Conservation (phyloP, 2,888 invertebrate species). For the Serrognathus titanus region DNA sequence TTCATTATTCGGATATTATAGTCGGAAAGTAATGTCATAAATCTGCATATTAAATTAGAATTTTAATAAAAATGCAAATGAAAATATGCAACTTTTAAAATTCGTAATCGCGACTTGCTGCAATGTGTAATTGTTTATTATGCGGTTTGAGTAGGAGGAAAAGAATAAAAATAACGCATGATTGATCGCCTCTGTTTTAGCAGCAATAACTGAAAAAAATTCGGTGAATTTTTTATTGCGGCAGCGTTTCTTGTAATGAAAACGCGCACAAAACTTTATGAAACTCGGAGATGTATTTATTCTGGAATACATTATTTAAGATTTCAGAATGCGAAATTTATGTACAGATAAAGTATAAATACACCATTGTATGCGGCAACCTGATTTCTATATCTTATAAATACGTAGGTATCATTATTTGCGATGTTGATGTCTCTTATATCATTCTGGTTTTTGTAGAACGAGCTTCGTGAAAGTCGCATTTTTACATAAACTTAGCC, state of each 20-base stretch:
- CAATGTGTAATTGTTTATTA: not conserved
- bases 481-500: conserved; percentile 11
- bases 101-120: conserved; percentile 18
- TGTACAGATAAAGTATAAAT: conserved; percentile 20
- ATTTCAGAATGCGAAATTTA: conserved; percentile 20
- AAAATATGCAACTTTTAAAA: conserved; percentile 17
- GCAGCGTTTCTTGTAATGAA: too few species aligned
- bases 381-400: conserved; percentile 23
- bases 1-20: conserved; percentile 14
- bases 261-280: too few species aligned
- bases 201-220: too few species aligned
- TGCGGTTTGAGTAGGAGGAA: too few species aligned
- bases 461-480: conserved; percentile 6
- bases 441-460: conserved; percentile 8
- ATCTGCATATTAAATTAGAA: conserved; percentile 20
- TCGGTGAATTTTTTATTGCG: too few species aligned
- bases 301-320: conserved; percentile 21
- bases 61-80: conserved; percentile 21
- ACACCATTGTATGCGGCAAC: conserved; percentile 19
- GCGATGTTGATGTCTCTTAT: conserved; percentile 11
- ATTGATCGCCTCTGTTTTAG: too few species aligned
- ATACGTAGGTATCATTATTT: conserved; percentile 15
- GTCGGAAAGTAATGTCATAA: conserved; percentile 15
- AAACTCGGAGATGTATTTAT: conserved; percentile 9
- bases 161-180: too few species aligned